These are phyloP conservation scores for Andricus quercusramuli DNA, from an alignment of 2,888 invertebrate species.

Conservation along the genomic window DNA sequence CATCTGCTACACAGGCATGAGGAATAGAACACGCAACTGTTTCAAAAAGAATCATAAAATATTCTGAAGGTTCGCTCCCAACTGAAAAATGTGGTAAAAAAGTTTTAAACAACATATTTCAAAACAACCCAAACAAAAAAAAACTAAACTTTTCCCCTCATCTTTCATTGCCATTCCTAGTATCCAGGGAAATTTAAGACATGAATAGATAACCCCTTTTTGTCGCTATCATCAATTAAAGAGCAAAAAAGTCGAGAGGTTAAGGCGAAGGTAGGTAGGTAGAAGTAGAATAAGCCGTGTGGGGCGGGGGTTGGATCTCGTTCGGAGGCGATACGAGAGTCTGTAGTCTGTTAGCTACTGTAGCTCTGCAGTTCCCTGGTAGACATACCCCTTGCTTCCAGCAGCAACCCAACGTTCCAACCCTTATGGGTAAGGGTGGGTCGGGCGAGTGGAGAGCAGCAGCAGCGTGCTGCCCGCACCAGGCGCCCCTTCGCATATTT, in stretches of 20 bases:
- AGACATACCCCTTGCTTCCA: constrained; percentile 72
- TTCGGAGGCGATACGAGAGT: constrained; percentile 55
- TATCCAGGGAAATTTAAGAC: constrained; percentile 33
- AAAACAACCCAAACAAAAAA: no score
- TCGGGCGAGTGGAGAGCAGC: constrained; percentile 70
- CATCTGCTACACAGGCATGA: no score
- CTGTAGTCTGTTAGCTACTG: background rate
- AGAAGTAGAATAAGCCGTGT: background rate
- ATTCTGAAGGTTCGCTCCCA: no score
- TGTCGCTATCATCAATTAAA: constrained; percentile 33
- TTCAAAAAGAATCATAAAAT: no score
- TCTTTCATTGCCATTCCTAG: background rate
- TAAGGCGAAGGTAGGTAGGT: constrained; percentile 13
- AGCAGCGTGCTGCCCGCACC: constrained; percentile 79
- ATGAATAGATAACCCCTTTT: constrained; percentile 34
- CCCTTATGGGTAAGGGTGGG: constrained; percentile 68
- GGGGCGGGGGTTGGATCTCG: background rate
- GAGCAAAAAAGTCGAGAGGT: constrained; percentile 23
- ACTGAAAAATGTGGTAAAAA: no score
- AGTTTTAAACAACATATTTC: no score
- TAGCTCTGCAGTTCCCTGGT: constrained; percentile 61
- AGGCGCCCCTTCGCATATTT: constrained; percentile 85
- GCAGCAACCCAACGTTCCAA: constrained; percentile 32
- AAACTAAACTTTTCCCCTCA: no score
- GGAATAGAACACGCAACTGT: no score